Percentiles rank a stretch among this genome's conserved stretches.
Evolutionary conservation across 2,797 vertebrate species (phyloP).

Genomic region (Phrynocephalus forsythii): DNA sequence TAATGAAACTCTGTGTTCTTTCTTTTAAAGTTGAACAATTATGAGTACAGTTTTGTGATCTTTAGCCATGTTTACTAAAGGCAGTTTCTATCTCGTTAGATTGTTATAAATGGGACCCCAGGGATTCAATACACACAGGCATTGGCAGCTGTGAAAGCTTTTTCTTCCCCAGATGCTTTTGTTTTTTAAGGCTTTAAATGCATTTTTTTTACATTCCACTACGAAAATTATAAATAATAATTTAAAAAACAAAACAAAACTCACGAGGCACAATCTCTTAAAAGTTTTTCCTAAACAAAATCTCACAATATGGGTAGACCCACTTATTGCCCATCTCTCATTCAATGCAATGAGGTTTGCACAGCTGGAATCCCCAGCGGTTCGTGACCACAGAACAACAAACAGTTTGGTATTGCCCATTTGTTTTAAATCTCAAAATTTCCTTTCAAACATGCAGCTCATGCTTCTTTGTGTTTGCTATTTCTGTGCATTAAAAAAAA

Average conservation of each 20-base stretch:
- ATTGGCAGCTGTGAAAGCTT: conserved; percentile 75
- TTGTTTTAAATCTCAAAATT: conserved; percentile 52
- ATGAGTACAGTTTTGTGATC: conserved; percentile 79
- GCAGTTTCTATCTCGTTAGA: conserved; percentile 84
- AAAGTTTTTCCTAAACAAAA: neutral
- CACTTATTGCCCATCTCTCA: neutral
- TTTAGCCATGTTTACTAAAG: conserved; percentile 83
- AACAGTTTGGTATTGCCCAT: conserved; percentile 39
- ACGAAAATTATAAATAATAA: conserved; percentile 68
- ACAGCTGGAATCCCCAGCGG: neutral
- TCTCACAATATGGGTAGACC: neutral
- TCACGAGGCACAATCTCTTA: conserved; percentile 42
- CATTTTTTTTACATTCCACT: conserved; percentile 61
- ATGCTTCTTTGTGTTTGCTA: conserved; percentile 60
- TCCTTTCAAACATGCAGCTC: conserved; percentile 58
- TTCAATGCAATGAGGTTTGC: neutral
- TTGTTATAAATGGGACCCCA: conserved; percentile 80
- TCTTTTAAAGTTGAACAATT: conserved; percentile 78
- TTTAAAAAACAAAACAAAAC: conserved; percentile 52
- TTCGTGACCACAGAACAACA: neutral
- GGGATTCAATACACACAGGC: conserved; percentile 74
- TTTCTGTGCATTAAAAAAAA: conserved; percentile 46
- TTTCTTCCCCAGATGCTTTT: neutral
- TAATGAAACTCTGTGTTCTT: conserved; percentile 78
- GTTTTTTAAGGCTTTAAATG: conserved; percentile 56